These are phyloP conservation scores for Danio choprae DNA, from an alignment of 2,797 vertebrate genomes.

Conservation along the genomic window DNA sequence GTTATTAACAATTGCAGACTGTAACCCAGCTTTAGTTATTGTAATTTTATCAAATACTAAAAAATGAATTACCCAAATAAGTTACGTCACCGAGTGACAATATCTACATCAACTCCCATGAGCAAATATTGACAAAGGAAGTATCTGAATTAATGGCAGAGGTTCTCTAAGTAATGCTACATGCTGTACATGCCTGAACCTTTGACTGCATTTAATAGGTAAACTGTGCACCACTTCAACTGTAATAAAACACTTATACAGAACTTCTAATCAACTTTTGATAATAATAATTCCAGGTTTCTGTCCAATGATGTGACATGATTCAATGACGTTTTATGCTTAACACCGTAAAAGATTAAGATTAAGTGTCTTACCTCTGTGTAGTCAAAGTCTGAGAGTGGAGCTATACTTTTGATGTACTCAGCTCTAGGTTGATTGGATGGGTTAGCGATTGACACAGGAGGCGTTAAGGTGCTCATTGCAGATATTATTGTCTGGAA, in stretches of 20 bases:
- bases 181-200: not conserved
- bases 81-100: not conserved
- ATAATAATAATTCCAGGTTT: not conserved
- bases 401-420: slow-evolving; percentile 96
- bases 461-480: slow-evolving; percentile 95
- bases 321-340: not conserved
- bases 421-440: slow-evolving; percentile 92
- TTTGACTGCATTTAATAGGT: not conserved
- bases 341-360: not conserved
- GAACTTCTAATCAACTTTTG: not conserved
- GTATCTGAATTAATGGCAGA: not conserved
- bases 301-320: not conserved
- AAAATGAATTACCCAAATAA: not conserved
- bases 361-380: slow-evolving; percentile 86
- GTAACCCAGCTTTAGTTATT: too few relatives aligned
- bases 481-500: slow-evolving; percentile 93
- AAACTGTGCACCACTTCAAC: not conserved
- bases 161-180: not conserved
- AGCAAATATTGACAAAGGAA: not conserved
- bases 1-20: too few relatives aligned
- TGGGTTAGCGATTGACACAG: slow-evolving; percentile 89
- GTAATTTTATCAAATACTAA: too few relatives aligned
- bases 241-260: not conserved
- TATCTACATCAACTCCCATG: not conserved
- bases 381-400: slow-evolving; percentile 96